Evolutionary conservation across 2,888 invertebrate species (phyloP).

Genomic region (Rotaria socialis): DNA sequence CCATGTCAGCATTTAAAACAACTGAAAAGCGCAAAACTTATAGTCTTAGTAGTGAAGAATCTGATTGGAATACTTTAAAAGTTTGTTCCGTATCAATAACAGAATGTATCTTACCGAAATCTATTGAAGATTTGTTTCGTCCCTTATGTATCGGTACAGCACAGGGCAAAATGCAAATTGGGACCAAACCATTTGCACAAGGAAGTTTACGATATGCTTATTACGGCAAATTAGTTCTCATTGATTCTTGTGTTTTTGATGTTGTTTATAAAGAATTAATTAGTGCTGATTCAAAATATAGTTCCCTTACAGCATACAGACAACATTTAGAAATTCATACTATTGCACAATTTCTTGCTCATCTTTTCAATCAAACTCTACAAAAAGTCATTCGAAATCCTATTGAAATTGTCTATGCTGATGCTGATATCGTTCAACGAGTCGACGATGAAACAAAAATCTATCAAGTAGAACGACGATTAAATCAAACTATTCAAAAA

Average conservation of each 20-base stretch:
- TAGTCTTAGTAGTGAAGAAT: too few species aligned
- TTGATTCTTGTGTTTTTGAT: not conserved
- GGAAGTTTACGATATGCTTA: too few species aligned
- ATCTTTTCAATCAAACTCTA: not conserved
- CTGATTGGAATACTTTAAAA: too few species aligned
- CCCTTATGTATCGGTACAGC: too few species aligned
- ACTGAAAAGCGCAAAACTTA: too few species aligned
- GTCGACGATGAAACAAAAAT: not conserved
- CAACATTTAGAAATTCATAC: not conserved
- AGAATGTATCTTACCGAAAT: too few species aligned
- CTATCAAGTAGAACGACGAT: not conserved
- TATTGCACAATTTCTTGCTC: not conserved
- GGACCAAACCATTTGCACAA: too few species aligned
- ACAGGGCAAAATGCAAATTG: too few species aligned
- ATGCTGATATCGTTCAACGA: not conserved
- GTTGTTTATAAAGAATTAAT: constrained; percentile 1
- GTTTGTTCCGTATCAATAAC: too few species aligned
- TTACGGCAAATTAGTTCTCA: too few species aligned
- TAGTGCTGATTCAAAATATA: not conserved
- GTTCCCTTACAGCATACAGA: not conserved
- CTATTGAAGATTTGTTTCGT: too few species aligned
- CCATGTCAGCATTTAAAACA: too few species aligned
- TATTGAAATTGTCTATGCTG: not conserved
- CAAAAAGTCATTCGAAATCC: not conserved
- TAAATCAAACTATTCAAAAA: not conserved